phyloP scores from a whole-genome alignment of 53 echinoderm and acorn worm genomes.

The Echinarachnius parma region DNA sequence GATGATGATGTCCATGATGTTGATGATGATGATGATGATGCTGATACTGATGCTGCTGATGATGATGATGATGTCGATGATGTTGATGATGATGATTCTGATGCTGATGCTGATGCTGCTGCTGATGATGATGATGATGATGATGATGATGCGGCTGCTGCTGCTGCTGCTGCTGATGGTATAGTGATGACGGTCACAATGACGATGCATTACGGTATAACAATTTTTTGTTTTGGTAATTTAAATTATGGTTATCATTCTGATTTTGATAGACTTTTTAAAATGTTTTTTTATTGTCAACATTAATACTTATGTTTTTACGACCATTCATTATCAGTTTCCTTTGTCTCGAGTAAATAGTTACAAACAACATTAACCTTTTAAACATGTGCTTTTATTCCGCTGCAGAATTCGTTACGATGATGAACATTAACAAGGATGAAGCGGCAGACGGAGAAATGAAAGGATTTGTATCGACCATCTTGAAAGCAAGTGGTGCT shows the following conservation, averaged over 20 bases:
- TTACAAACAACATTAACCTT: too few species aligned
- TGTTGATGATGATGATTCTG: too few species aligned
- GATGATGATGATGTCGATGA: too few species aligned
- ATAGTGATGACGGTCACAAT: not conserved
- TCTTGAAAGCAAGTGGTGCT: too few species aligned
- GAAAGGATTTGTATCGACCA: too few species aligned
- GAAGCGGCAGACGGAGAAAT: too few species aligned
- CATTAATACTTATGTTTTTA: not conserved
- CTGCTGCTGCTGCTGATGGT: not conserved
- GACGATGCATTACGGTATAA: not conserved
- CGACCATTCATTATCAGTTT: not conserved
- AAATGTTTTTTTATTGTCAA: not conserved
- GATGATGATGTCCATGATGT: conserved; percentile 3
- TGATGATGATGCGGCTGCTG: not conserved
- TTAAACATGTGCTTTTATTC: too few species aligned
- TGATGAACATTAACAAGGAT: too few species aligned
- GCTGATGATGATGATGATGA: not conserved
- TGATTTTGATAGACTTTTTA: too few species aligned
- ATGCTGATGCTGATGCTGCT: not conserved
- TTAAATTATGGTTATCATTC: too few species aligned
- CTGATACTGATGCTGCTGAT: conserved; percentile 6
- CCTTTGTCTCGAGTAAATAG: too few species aligned
- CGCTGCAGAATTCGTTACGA: too few species aligned
- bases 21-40: not conserved
- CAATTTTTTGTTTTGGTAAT: not conserved